A percentile compares a stretch with the other conserved stretches of the same genome.
phyloP scores from a whole-genome alignment of 2,797 vertebrate species.

The Amniataba percoides region DNA sequence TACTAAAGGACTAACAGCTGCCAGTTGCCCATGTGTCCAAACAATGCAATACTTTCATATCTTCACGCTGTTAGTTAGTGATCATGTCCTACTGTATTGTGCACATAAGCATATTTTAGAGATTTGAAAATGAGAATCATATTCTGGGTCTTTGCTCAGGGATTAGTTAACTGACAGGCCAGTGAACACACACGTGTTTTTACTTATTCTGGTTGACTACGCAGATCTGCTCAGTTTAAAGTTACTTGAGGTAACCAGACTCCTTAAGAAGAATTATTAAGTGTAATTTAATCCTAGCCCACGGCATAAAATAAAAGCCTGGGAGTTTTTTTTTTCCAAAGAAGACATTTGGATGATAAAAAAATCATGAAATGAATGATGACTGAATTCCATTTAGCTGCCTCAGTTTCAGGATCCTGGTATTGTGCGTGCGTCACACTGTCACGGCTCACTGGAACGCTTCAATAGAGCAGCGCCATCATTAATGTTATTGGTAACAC shows the following conservation, averaged over 20 bases:
- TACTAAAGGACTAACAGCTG: background rate
- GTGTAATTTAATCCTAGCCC: background rate
- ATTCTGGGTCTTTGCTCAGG: background rate
- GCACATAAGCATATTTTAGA: conserved; percentile 3
- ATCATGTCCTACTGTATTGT: background rate
- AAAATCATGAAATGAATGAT: background rate
- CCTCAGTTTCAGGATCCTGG: background rate
- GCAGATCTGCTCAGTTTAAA: conserved; percentile 3
- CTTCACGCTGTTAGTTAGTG: background rate
- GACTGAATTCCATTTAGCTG: background rate
- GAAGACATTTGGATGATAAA: background rate
- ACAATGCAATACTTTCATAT: background rate
- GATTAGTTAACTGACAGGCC: background rate
- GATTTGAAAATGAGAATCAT: background rate
- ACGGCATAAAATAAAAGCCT: conserved; percentile 8
- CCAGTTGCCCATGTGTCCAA: background rate
- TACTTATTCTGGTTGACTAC: conserved; percentile 21
- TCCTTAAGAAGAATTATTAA: conserved; percentile 9
- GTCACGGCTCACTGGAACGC: background rate
- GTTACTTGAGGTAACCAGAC: conserved; percentile 7
- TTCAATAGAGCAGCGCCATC: background rate
- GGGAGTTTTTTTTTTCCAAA: background rate
- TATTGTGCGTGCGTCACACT: background rate
- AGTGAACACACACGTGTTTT: background rate
- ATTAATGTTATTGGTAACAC: conserved; percentile 27